Conservation (phyloP, 2,888 invertebrate species). For the Pasiphila rectangulata region DNA sequence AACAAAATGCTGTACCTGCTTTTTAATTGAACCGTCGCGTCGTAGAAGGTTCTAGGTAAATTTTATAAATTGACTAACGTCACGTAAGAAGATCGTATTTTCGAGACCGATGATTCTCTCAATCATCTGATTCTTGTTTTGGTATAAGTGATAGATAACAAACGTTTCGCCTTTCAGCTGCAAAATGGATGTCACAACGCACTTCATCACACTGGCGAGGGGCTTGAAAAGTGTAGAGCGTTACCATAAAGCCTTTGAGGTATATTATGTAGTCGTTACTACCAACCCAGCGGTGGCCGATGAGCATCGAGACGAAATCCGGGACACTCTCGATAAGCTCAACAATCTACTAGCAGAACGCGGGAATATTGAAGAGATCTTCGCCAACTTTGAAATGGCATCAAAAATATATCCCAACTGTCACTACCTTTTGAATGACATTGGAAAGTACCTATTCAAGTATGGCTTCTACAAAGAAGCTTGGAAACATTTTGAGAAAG, state of each 20-base stretch:
- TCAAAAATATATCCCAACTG: slow-evolving; percentile 51
- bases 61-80: too few species aligned
- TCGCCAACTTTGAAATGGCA: slow-evolving; percentile 53
- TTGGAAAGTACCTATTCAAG: slow-evolving; percentile 70
- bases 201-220: slow-evolving; percentile 49
- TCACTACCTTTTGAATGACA: slow-evolving; percentile 55
- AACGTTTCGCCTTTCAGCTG: slow-evolving; percentile 6
- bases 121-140: too few species aligned
- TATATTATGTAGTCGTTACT: slow-evolving; percentile 54
- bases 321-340: slow-evolving; percentile 42
- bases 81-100: too few species aligned
- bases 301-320: slow-evolving; percentile 52
- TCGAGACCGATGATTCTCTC: too few species aligned
- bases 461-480: slow-evolving; percentile 80
- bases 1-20: too few species aligned
- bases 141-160: too few species aligned
- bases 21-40: too few species aligned
- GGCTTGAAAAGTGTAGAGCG: slow-evolving; percentile 42
- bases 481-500: slow-evolving; percentile 78
- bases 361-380: slow-evolving; percentile 54
- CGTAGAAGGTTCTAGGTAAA: too few species aligned
- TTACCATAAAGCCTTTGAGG: slow-evolving; percentile 55
- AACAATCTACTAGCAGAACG: slow-evolving; percentile 44
- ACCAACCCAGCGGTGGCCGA: slow-evolving; percentile 42
- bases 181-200: slow-evolving; percentile 22